Conservation (phyloP, 2,888 invertebrate species). For the Therioaphis trifolii region DNA sequence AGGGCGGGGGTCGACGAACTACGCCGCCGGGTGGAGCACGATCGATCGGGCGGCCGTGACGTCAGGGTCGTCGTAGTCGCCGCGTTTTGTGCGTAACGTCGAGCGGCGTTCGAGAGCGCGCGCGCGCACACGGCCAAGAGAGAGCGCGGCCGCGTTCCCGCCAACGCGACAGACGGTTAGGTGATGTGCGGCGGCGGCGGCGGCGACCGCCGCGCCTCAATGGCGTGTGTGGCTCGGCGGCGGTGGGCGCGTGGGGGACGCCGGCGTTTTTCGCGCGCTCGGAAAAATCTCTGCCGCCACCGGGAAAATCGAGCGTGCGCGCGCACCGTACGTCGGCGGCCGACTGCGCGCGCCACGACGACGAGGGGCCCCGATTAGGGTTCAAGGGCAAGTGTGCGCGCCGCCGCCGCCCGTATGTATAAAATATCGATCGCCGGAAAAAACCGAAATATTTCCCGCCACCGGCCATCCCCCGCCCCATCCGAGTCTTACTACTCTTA, state of each 20-base stretch:
- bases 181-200: conserved; percentile 22
- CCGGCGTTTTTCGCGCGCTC: conserved; percentile 55
- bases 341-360: neutral
- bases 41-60: conserved; percentile 52
- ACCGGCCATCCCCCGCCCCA: neutral
- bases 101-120: no score
- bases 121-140: no score
- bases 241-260: neutral
- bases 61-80: conserved; percentile 39
- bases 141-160: no score
- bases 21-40: neutral
- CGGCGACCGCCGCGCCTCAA: neutral
- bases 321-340: neutral
- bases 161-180: no score
- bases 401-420: conserved; percentile 24
- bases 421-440: conserved; percentile 41
- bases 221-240: neutral
- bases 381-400: conserved; percentile 54
- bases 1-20: conserved; percentile 26
- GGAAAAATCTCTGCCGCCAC: conserved; percentile 45
- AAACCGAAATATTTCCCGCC: conserved; percentile 32
- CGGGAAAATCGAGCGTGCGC: conserved; percentile 1
- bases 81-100: neutral
- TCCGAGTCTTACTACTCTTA: neutral
- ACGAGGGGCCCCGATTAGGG: conserved; percentile 59